Base-by-base conservation (phyloP, 1,140 invertebrate species). In the Idris sp. region DNA sequence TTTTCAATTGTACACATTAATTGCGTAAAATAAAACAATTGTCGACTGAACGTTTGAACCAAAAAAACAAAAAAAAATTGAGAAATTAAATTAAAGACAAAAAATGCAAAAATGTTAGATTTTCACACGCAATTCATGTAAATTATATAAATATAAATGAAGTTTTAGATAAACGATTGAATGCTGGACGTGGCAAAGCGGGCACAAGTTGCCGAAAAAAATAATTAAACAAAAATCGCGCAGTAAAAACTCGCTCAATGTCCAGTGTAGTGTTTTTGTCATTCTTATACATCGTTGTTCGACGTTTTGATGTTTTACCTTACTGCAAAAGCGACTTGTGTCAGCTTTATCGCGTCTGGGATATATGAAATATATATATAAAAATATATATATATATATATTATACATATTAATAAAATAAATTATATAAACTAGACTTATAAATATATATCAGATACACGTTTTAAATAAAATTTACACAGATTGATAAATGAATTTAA, bases 121-220 rank as follows among this genome's bases (percentile, higher is more conserved):
- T 68, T 69, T 68, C 56, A 75, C 64, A 69, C 56, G 72, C 64
- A 67, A 58, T 73, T 73, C 53, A 73, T 73, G 69, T 73, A 73
- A 65, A 73, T 73, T 73, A 73, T 73, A 73, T 73, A 73, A 73
- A 73, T 64, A 68, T 40, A 69, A 73, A 64, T 69, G 54, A 72
- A 64, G 41, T 54, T 51, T 71, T 62, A 62, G 58, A 49, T 28
- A 43, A 67, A 59, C 41, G 33, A 58, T 46, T 33, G 43, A 62
- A 14, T 11, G 22, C 13, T 35, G 64, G 19, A 31, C 30, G 15
- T 33, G 43, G 62, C 13, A 14, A 19, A 51, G 53, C 30, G 46
- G 25, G 28, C 38, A 31, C 31, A 48, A 48, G 43, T 31, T 33
- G 5, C 36, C 19, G 11, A 5, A 8, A 14, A 36, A 26, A 36